A percentile compares a stretch with the other conserved stretches of the same genome.
Conservation (phyloP, 2,113 vertebrate genomes). For the Ochotona curzoniae region DNA sequence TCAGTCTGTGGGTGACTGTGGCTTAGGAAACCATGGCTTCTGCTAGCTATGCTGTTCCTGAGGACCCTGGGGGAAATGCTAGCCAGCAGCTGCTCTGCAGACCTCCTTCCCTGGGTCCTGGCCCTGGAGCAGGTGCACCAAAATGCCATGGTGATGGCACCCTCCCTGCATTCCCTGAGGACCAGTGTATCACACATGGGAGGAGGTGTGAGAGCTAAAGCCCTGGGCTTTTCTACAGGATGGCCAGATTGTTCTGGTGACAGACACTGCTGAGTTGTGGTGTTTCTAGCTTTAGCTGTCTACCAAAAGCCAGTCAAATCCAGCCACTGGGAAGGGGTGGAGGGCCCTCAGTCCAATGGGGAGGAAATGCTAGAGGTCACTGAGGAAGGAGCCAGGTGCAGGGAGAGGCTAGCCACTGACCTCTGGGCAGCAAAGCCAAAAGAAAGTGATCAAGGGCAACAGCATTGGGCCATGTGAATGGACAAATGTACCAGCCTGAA, state of each 20-base stretch:
- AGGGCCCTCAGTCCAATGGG: neutral
- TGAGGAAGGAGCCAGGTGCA: neutral
- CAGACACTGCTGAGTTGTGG: neutral
- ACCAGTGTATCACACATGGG: neutral
- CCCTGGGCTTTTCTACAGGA: slow-evolving; percentile 42
- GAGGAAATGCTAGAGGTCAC: neutral
- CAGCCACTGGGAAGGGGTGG: neutral
- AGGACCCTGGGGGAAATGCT: neutral
- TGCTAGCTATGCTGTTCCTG: neutral
- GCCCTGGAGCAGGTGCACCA: slow-evolving; percentile 16
- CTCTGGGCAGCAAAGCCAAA: neutral
- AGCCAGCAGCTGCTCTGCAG: neutral
- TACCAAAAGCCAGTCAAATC: neutral
- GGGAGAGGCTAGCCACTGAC: neutral
- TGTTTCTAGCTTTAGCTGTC: slow-evolving; percentile 41
- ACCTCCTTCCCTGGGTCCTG: slow-evolving; percentile 9
- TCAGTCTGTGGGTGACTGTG: neutral
- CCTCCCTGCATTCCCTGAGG: neutral
- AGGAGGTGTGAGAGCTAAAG: slow-evolving; percentile 61
- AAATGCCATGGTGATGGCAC: slow-evolving; percentile 15
- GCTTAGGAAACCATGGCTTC: neutral
- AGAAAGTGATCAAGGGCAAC: neutral
- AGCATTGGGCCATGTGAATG: neutral
- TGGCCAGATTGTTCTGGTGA: slow-evolving; percentile 16
- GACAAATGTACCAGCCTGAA: neutral